A percentile compares a stretch with the other conserved stretches of the same genome.
These are phyloP conservation scores for Tiliqua scincoides DNA, from an alignment of 2,113 vertebrate species.

Conservation along the genomic window DNA sequence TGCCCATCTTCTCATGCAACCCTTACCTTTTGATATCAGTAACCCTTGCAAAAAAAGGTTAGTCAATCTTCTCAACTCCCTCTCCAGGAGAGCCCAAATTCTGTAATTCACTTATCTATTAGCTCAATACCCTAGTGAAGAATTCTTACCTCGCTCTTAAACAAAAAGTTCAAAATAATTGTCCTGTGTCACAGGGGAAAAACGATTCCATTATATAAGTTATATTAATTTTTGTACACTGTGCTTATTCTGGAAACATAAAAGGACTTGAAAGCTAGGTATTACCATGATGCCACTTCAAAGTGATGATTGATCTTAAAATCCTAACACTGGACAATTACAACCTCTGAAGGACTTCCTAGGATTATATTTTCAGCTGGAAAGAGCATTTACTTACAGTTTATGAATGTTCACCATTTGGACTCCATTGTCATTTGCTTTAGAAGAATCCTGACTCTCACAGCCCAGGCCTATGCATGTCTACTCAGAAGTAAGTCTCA, in stretches of 20 bases:
- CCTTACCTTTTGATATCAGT: background rate
- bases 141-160: background rate
- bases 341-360: background rate
- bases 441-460: background rate
- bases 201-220: background rate
- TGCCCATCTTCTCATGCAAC: background rate
- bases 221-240: constrained; percentile 1
- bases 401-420: constrained; percentile 12
- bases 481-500: too few species aligned
- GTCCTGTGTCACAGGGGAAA: background rate
- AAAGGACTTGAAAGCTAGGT: constrained; percentile 31
- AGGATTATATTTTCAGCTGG: background rate
- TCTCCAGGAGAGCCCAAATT: background rate
- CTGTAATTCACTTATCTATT: background rate
- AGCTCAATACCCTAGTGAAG: background rate
- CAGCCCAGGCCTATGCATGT: too few species aligned
- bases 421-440: background rate
- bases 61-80: background rate
- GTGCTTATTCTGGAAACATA: constrained; percentile 5
- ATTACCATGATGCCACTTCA: background rate
- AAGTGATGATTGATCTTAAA: constrained; percentile 31
- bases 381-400: background rate
- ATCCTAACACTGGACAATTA: constrained; percentile 15
- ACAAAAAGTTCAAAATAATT: background rate
- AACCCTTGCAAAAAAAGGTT: background rate